Evolutionary conservation across 2,888 invertebrate species (phyloP).

Genomic region (Byasa hedistus): DNA sequence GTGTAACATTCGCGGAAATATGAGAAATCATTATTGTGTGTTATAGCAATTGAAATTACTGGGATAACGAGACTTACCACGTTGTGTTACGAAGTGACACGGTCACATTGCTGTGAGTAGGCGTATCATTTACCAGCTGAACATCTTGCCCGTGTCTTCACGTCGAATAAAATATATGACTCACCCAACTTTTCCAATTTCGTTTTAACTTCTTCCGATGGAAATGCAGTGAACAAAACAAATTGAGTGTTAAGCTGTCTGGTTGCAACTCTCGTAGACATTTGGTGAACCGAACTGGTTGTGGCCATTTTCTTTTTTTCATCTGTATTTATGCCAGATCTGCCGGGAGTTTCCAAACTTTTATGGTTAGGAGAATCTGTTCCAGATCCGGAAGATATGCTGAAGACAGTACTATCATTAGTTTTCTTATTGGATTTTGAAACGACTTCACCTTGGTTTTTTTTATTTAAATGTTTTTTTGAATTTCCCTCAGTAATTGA

Average conservation of each 20-base stretch:
- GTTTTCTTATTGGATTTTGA: conserved; percentile 23
- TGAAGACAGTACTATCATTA: conserved; percentile 58
- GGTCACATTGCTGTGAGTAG: too few species aligned
- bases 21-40: too few species aligned
- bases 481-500: conserved; percentile 25
- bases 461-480: conserved; percentile 20
- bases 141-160: too few species aligned
- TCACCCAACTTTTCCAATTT: conserved; percentile 64
- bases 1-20: too few species aligned
- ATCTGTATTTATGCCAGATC: conserved; percentile 39
- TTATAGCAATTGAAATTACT: too few species aligned
- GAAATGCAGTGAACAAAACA: conserved; percentile 67
- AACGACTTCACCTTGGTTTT: conserved; percentile 15
- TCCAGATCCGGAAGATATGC: conserved; percentile 52
- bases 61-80: too few species aligned
- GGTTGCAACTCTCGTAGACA: conserved; percentile 46
- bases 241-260: conserved; percentile 46
- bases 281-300: conserved; percentile 33
- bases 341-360: conserved; percentile 48
- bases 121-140: too few species aligned
- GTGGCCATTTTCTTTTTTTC: conserved; percentile 48
- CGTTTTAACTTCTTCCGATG: conserved; percentile 49
- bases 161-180: conserved; percentile 23
- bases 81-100: too few species aligned
- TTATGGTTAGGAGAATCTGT: conserved; percentile 44